Evolutionary conservation across 2,113 vertebrate species (phyloP).

Genomic region (Dicentrarchus labrax): DNA sequence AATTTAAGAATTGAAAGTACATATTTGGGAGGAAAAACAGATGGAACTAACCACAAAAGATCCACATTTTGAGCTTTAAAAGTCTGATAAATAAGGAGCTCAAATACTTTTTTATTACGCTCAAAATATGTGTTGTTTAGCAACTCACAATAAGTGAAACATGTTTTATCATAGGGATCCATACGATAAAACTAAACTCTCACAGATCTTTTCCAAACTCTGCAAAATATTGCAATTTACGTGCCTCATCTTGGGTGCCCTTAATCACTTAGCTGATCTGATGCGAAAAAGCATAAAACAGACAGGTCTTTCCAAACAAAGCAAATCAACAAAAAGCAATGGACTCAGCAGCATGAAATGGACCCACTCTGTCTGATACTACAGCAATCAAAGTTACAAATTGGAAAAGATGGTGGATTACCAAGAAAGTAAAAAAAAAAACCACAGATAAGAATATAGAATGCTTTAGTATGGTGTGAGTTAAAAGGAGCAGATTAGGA

Average conservation of each 20-base stretch:
- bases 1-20: conserved; percentile 20
- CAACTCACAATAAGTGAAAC: neutral
- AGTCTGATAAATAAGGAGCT: conserved; percentile 14
- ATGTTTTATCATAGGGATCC: neutral
- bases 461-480: neutral
- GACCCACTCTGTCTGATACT: conserved; percentile 13
- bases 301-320: conserved; percentile 37
- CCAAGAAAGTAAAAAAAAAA: neutral
- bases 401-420: conserved; percentile 7
- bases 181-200: neutral
- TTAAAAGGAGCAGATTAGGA: conserved; percentile 23
- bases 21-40: conserved; percentile 20
- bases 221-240: conserved; percentile 16
- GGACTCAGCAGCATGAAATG: conserved; percentile 12
- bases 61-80: neutral
- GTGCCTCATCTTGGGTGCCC: conserved; percentile 35
- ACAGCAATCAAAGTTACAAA: conserved; percentile 18
- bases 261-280: conserved; percentile 53
- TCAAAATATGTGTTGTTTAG: conserved; percentile 7
- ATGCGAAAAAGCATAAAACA: conserved; percentile 36
- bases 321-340: conserved; percentile 59
- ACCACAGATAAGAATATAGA: conserved; percentile 7
- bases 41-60: conserved; percentile 16
- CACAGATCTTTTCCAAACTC: conserved; percentile 11
- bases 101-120: neutral